Conservation (phyloP, 1,140 invertebrate genomes). For the Zaprionus camerounensis region DNA sequence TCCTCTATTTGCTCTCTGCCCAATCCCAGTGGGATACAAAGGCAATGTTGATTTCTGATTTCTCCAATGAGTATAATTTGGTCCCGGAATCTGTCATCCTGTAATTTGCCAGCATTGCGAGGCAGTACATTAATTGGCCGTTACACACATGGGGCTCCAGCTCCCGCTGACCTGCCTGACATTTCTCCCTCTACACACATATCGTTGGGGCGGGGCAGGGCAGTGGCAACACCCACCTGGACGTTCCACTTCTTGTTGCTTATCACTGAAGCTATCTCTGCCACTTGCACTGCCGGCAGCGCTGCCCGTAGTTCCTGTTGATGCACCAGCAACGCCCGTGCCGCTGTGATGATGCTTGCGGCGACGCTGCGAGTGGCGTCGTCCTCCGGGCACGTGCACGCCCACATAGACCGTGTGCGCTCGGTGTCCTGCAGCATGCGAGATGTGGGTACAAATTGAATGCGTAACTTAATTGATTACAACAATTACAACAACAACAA, state of each 20-base stretch:
- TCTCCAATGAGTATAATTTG: constrained; percentile 28
- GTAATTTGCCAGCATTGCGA: constrained; percentile 47
- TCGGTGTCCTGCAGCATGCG: constrained; percentile 89
- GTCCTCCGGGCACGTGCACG: constrained; percentile 91
- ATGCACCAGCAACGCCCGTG: constrained; percentile 31
- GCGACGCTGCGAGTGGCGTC: constrained; percentile 90
- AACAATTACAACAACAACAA: constrained; percentile 12
- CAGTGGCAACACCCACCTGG: constrained; percentile 64
- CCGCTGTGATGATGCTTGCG: constrained; percentile 90
- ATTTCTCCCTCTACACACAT: constrained; percentile 6
- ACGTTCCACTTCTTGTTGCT: constrained; percentile 75
- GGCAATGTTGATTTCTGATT: constrained; percentile 13
- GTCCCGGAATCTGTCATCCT: constrained; percentile 18
- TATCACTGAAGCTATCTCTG: constrained; percentile 69
- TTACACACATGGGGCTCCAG: constrained; percentile 11
- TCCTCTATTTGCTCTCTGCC: not conserved
- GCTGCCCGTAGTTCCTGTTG: constrained; percentile 36
- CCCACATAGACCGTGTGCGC: constrained; percentile 95
- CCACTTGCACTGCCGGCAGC: constrained; percentile 44
- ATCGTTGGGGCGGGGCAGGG: constrained; percentile 4
- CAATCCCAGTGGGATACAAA: not conserved
- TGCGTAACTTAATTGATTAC: constrained; percentile 33
- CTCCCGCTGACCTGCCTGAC: constrained; percentile 5
- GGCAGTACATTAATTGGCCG: constrained; percentile 51
- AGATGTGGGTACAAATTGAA: constrained; percentile 38